Evolutionary conservation across 2,797 vertebrate genomes (phyloP).

Genomic region (Pseudocheirus occidentalis): DNA sequence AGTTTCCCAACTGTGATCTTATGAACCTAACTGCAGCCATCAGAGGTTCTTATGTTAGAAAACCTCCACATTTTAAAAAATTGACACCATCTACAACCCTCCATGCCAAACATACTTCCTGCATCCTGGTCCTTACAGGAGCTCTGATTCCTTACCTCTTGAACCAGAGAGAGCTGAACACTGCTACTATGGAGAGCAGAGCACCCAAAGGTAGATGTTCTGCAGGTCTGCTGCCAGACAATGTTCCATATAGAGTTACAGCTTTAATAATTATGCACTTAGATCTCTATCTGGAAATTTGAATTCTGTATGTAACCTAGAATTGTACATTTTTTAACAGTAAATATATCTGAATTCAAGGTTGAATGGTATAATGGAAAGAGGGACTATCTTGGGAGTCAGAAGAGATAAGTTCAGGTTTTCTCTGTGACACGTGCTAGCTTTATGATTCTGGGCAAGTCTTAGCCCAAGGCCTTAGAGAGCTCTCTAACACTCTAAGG

Average conservation of each 20-base stretch:
- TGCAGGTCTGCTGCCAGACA: background rate
- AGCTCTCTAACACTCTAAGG: background rate
- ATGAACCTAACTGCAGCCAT: background rate
- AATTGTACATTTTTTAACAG: background rate
- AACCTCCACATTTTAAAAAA: background rate
- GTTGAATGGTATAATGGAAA: background rate
- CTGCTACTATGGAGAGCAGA: background rate
- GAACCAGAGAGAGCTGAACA: background rate
- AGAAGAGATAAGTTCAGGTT: background rate
- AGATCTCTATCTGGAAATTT: background rate
- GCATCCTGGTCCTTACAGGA: background rate
- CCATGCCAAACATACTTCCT: background rate
- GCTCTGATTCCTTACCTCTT: background rate
- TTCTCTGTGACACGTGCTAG: background rate
- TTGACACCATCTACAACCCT: rapidly evolving
- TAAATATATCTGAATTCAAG: background rate
- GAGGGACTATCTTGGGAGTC: background rate
- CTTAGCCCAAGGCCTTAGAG: background rate
- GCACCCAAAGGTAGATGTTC: background rate
- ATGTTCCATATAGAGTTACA: background rate
- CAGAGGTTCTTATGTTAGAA: background rate
- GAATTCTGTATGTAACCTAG: background rate
- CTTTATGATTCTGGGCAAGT: background rate
- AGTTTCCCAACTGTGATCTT: background rate
- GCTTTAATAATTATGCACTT: background rate